Base-by-base conservation (phyloP, 2,888 invertebrate genomes). In the Hirtodrosophila trivittata region DNA sequence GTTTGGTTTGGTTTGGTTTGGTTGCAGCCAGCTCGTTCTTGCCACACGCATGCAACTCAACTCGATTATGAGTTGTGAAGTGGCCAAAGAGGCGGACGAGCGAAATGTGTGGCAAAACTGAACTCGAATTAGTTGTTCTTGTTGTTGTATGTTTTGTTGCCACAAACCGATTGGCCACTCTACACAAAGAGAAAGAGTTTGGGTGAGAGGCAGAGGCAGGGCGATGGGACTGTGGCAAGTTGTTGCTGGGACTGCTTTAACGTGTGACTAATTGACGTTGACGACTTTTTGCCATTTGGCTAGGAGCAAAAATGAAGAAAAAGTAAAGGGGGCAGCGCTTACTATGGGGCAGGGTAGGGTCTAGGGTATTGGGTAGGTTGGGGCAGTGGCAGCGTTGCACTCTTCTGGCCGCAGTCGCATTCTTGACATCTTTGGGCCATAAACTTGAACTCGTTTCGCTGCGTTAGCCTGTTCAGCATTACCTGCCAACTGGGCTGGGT, bases 361-460 rank as follows among this genome's bases (percentile, higher is more conserved):
- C 5, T 28, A 13, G 9, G 28, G n/a, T 28, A 7, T 28, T 3
- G 28, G n/a, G 5, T 28, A 9, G 28, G 7, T n/a, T 28, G 28
- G 5, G 28, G 28, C 9, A 28, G 28, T 1, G 28, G 28, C 9
- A 28, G 37, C 21, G 32, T 28, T 28, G 28, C 35, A 47, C 38
- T 35, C 25, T 39, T 28, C 38, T 10, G 30, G 39, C 28, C 52
- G 39, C 35, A 52, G 42, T 45, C 33, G 54, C 69, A 56, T 65
- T 63, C 81, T 66, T 56, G 42, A 30, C 64, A 64, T 54, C 64
- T 47, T 66, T 66, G 66, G 47, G 75, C 71, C 75, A 84, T 86
- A 85, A 82, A 86, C 82, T 86, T 86, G 82, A 86, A 77, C 87
- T 72, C 78, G 87, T 86, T 82, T 69, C 76, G 77, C 77, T 71